Evolutionary conservation across 2,113 vertebrate genomes (phyloP), one percentile per base, ranked within the genome.

Genomic region (Coptodon bakossiorum): DNA sequence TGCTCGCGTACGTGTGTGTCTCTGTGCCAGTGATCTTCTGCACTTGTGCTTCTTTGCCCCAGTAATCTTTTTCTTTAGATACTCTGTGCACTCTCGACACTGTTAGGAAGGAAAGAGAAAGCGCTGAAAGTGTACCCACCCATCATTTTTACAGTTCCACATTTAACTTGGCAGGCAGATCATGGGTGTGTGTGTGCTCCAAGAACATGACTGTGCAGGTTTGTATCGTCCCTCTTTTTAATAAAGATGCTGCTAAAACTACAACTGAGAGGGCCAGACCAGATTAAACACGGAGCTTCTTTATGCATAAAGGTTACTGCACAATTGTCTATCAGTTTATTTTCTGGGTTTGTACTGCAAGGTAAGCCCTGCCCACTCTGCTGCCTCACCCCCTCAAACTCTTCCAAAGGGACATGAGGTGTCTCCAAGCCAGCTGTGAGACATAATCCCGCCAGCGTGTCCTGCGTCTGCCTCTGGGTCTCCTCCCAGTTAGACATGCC

Each of bases 21-120:
- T 85, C 80, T 89, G 82, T 91, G 82, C 86, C 85, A 54, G 27
- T 84, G 59, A 81, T 82, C 71, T 57, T 86, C 29, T 89, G 68
- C 59, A 63, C 82, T 86, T 82, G 80, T 61, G 66, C 56, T 59
- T 90, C 54, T 86, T 40, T 92, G 89, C 71, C 81, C 88, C n/a
- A 90, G 27, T 86, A 54, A 84, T 91, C 50, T 80, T 80, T 40
- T 61, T 81, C 38, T 73, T 27, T 19, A 16, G 24, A 24, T 17
- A 66, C 17, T 56, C 53, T 66, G 78, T 80, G 81, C 61, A 38
- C 86, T 40, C 48, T 11, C 24, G 17, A 56, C 29, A 13, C 40
- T 40, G 50, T 59, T 66, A 10, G 63, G 81, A 31, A 78, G 45
- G 59, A 66, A 71, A 22, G 34, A 61, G n/a, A 79, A 48, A 43